Percentiles rank a stretch among this genome's conserved stretches.
Evolutionary conservation across 2,888 invertebrate species (phyloP).

Genomic region (Achlya flavicornis): DNA sequence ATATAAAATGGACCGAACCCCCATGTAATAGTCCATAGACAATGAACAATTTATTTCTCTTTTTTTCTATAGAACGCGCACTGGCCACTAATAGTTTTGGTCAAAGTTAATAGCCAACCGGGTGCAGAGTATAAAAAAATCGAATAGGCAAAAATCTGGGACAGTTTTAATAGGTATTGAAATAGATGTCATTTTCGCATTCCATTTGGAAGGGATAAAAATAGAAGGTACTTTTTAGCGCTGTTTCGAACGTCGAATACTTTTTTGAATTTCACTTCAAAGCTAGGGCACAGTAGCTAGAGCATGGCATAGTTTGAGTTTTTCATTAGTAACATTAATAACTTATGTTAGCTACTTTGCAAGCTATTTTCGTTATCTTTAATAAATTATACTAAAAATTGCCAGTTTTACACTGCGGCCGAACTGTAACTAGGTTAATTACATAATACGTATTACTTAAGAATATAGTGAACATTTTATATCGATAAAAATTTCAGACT

Average conservation of each 20-base stretch:
- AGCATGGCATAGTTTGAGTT: too few species aligned
- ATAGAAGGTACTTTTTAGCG: not conserved
- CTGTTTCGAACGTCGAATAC: not conserved
- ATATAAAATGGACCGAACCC: constrained; percentile 45
- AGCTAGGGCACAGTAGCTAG: not conserved
- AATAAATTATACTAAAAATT: too few species aligned
- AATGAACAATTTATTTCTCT: constrained; percentile 46
- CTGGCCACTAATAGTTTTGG: constrained; percentile 47
- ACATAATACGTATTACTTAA: too few species aligned
- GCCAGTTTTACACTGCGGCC: too few species aligned
- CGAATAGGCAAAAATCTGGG: constrained; percentile 7
- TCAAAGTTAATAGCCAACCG: constrained; percentile 42
- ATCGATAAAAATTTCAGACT: too few species aligned
- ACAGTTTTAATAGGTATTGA: not conserved
- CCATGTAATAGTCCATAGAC: constrained; percentile 53
- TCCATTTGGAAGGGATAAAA: not conserved
- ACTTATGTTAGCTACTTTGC: too few species aligned
- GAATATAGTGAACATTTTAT: too few species aligned
- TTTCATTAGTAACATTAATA: too few species aligned
- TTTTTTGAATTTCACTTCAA: not conserved
- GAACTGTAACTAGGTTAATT: too few species aligned
- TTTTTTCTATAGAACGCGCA: constrained; percentile 32
- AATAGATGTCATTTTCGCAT: not conserved
- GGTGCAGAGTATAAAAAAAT: constrained; percentile 17
- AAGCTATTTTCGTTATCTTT: too few species aligned